Base-by-base conservation (phyloP, 2,113 vertebrate genomes). In the Manacus vitellinus region DNA sequence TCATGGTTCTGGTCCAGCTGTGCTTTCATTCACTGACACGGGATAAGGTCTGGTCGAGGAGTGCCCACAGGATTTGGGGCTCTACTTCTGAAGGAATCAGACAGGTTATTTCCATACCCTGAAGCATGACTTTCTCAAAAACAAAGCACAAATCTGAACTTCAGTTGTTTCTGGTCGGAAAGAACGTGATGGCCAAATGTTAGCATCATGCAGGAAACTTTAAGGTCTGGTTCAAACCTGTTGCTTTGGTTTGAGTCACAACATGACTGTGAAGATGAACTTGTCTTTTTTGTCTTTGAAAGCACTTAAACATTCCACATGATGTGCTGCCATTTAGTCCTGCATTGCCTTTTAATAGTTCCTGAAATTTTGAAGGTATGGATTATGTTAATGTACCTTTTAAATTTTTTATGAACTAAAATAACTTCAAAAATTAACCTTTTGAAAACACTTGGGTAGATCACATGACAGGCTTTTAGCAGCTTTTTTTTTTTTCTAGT, bases 371-470 rank as follows among this genome's bases (percentile, higher is more conserved):
- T 91, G 87, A 85, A 92, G 77, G 44, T 92, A 94, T 94, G 46
- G 89, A 94, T 95, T 96, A 95, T 94, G 88, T 78, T 95, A 96
- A 95, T 85, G 77, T 68, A 81, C 70, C 91, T 96, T 89, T 95
- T 96, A 93, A 87, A 94, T 85, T 94, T 95, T 95, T 95, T 55
- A 95, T 95, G 70, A 66, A 65, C 80, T 95, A 70, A 95, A 96
- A 91, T 79, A 85, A 77, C 87, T 95, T 89, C 37, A 75, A 87
- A 92, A 96, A 73, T 89, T 89, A 92, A 95, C 95, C 96, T 97
- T 92, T 82, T 72, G 66, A 91, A 95, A 96, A 89, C 56, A 75
- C 66, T 82, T 33, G n/a, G 70, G 77, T 92, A 89, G 91, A 78
- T 78, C 4, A 15, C 44, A 49, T 0, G 18, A 52, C 65, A 78